Conservation (phyloP, 1,140 invertebrate genomes). For the Callitettix versicolor region DNA sequence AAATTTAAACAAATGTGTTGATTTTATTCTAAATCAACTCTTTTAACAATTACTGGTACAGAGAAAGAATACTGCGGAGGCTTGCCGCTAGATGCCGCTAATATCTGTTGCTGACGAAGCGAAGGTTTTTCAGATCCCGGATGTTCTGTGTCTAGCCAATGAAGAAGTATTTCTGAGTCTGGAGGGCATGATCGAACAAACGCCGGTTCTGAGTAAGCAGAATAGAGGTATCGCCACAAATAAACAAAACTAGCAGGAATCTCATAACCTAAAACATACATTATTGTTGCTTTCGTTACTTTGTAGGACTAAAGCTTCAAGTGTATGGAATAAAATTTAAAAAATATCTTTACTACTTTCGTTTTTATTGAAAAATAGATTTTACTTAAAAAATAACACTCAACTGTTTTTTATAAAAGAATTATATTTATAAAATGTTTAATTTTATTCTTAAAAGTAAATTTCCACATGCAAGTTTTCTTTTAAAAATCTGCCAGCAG, state of each 20-base stretch:
- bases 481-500: too few species aligned
- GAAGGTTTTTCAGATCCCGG: conserved; percentile 18
- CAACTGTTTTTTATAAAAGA: not conserved
- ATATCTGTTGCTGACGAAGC: not conserved
- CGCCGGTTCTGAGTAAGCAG: conserved; percentile 42
- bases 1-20: too few species aligned
- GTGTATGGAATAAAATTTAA: conserved; percentile 28
- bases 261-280: conserved; percentile 30
- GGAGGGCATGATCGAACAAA: conserved; percentile 50
- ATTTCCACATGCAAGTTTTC: too few species aligned
- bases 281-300: too few species aligned
- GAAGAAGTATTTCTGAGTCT: conserved; percentile 48
- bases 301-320: too few species aligned
- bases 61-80: conserved; percentile 7
- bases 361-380: not conserved
- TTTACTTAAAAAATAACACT: not conserved
- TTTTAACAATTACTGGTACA: conserved; percentile 7
- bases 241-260: conserved; percentile 41
- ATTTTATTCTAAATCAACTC: conserved; percentile 3
- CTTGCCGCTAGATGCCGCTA: conserved; percentile 6
- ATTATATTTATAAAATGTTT: not conserved
- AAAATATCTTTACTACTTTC: not conserved
- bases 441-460: not conserved
- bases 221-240: conserved; percentile 48
- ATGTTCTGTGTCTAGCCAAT: conserved; percentile 43